phyloP scores from a whole-genome alignment of 2,113 vertebrate species.

The Sclerurus mexicanus region DNA sequence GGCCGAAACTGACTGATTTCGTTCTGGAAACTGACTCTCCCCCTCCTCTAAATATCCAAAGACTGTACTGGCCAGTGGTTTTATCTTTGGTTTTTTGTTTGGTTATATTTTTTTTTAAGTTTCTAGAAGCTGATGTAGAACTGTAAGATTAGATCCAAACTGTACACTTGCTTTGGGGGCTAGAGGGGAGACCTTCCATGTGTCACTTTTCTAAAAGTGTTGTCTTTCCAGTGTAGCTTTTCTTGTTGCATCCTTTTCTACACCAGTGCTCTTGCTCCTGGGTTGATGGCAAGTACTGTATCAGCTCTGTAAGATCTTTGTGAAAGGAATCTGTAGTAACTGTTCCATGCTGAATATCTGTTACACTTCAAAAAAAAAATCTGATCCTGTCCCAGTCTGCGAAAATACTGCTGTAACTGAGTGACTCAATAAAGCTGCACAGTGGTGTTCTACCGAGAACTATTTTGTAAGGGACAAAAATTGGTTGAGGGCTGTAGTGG shows the following conservation, averaged over 20 bases:
- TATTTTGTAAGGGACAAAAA: neutral
- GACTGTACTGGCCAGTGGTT: constrained; percentile 84
- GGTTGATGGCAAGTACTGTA: constrained; percentile 78
- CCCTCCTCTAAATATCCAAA: constrained; percentile 84
- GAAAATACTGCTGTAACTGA: constrained; percentile 78
- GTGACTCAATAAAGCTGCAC: constrained; percentile 84
- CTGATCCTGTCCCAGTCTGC: constrained; percentile 75
- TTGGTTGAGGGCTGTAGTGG: neutral
- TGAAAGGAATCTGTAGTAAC: constrained; percentile 75
- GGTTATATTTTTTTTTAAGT: constrained; percentile 57
- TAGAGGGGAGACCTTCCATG: constrained; percentile 77
- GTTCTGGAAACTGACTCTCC: constrained; percentile 72
- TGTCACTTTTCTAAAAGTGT: constrained; percentile 85
- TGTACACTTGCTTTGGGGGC: constrained; percentile 76
- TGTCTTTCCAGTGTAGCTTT: constrained; percentile 83
- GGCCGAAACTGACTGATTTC: constrained; percentile 76
- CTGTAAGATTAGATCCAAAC: constrained; percentile 76
- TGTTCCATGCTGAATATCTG: constrained; percentile 75
- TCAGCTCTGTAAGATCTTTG: constrained; percentile 76
- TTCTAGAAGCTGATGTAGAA: constrained; percentile 81
- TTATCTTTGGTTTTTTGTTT: constrained; percentile 74
- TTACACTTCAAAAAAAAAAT: constrained; percentile 66
- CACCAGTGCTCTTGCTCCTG: constrained; percentile 69
- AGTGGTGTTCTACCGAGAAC: constrained; percentile 72
- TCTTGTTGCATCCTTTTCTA: constrained; percentile 82